Percentiles rank a stretch among this genome's conserved stretches.
These are phyloP conservation scores for Steinernema khuongi DNA, from an alignment of 1,140 invertebrate genomes.

Conservation along the genomic window DNA sequence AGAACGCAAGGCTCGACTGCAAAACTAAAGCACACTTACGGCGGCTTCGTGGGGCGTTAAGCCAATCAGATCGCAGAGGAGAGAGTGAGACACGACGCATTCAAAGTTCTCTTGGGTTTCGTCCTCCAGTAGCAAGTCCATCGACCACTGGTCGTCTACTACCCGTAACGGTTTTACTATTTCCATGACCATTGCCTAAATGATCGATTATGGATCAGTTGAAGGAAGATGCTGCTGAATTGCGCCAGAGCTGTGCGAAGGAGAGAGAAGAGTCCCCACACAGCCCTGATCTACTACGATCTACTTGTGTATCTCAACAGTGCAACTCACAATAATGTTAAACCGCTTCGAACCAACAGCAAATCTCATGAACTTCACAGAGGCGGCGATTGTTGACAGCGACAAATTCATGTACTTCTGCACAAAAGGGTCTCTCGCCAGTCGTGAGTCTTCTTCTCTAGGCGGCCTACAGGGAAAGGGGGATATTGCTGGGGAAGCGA, in stretches of 20 bases:
- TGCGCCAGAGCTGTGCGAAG: too few species aligned
- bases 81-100: not conserved
- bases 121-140: not conserved
- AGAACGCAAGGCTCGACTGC: too few species aligned
- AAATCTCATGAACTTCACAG: not conserved
- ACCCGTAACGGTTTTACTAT: not conserved
- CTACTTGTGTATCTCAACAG: not conserved
- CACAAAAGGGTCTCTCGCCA: not conserved
- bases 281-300: too few species aligned
- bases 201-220: too few species aligned
- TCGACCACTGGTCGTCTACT: conserved; percentile 1
- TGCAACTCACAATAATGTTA: not conserved
- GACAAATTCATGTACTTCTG: not conserved
- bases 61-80: not conserved
- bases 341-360: not conserved
- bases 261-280: too few species aligned
- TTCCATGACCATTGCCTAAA: not conserved
- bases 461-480: too few species aligned
- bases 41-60: not conserved
- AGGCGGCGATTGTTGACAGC: not conserved
- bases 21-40: too few species aligned
- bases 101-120: not conserved
- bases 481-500: too few species aligned
- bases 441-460: too few species aligned
- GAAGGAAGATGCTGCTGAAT: too few species aligned